Conservation (phyloP, 2,113 vertebrate genomes). For the Nematolebias whitei region DNA sequence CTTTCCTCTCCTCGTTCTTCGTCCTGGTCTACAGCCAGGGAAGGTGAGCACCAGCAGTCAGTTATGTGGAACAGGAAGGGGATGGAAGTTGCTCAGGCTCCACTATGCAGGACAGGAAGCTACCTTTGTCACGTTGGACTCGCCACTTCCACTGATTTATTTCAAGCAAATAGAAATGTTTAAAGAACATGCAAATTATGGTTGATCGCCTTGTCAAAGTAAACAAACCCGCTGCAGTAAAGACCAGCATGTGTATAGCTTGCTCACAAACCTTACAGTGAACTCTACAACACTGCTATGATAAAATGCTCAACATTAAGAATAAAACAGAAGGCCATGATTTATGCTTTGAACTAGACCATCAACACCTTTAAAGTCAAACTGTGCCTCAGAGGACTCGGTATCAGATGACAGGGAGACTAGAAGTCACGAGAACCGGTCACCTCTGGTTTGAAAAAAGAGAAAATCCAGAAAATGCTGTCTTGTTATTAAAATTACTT, state of each 20-base stretch:
- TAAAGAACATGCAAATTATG: neutral
- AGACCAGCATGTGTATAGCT: neutral
- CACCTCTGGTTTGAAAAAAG: constrained; percentile 17
- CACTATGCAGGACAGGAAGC: constrained; percentile 10
- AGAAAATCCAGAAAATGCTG: too few species aligned
- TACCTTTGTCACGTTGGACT: constrained; percentile 25
- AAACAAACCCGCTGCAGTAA: constrained; percentile 19
- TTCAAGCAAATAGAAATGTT: neutral
- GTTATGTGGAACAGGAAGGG: constrained; percentile 42
- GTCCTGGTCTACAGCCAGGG: constrained; percentile 58
- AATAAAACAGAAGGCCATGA: neutral
- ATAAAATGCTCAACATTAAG: neutral
- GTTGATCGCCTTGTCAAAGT: neutral
- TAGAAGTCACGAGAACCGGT: constrained; percentile 20
- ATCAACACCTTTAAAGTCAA: neutral
- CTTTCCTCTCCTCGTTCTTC: constrained; percentile 52
- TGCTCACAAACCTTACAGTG: neutral
- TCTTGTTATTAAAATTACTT: too few species aligned
- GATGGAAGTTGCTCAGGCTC: constrained; percentile 28
- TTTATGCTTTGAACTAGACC: neutral
- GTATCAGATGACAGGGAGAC: constrained; percentile 1
- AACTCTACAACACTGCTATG: constrained; percentile 10
- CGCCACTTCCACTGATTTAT: constrained; percentile 26
- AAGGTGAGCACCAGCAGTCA: constrained; percentile 58
- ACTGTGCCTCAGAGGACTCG: neutral